Evolutionary conservation across 2,888 invertebrate species (phyloP).

Genomic region (Ariolimax columbianus): DNA sequence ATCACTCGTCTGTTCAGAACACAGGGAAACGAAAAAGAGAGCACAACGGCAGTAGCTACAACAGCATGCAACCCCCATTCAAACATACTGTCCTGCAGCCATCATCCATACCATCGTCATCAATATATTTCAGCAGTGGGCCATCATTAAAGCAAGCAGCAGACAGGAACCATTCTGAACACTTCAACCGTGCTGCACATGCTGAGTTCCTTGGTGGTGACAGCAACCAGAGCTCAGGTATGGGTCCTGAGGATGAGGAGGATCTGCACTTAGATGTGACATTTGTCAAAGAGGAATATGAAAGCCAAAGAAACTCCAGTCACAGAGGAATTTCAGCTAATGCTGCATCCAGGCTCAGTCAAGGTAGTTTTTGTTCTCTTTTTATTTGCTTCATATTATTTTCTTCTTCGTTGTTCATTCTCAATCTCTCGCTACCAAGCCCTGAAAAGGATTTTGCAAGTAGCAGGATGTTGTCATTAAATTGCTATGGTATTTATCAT

Average conservation of each 20-base stretch:
- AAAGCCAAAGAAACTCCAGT: constrained; percentile 50
- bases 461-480: too few species aligned
- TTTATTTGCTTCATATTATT: too few species aligned
- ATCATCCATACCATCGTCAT: constrained; percentile 37
- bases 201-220: constrained; percentile 51
- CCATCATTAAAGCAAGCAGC: constrained; percentile 33
- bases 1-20: constrained; percentile 35
- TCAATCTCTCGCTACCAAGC: too few species aligned
- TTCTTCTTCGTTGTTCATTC: too few species aligned
- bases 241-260: constrained; percentile 53
- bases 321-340: constrained; percentile 45
- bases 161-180: constrained; percentile 45
- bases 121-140: constrained; percentile 37
- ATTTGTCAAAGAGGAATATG: constrained; percentile 58
- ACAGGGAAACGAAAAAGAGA: constrained; percentile 48
- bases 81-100: constrained; percentile 47
- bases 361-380: constrained; percentile 42
- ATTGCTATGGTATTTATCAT: neutral
- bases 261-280: constrained; percentile 57
- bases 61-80: constrained; percentile 32
- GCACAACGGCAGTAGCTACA: constrained; percentile 44
- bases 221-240: constrained; percentile 52
- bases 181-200: constrained; percentile 44
- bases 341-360: constrained; percentile 48
- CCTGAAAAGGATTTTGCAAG: too few species aligned